These are phyloP conservation scores for Xiphydria camelus DNA, from an alignment of 2,888 invertebrate species.

Conservation along the genomic window DNA sequence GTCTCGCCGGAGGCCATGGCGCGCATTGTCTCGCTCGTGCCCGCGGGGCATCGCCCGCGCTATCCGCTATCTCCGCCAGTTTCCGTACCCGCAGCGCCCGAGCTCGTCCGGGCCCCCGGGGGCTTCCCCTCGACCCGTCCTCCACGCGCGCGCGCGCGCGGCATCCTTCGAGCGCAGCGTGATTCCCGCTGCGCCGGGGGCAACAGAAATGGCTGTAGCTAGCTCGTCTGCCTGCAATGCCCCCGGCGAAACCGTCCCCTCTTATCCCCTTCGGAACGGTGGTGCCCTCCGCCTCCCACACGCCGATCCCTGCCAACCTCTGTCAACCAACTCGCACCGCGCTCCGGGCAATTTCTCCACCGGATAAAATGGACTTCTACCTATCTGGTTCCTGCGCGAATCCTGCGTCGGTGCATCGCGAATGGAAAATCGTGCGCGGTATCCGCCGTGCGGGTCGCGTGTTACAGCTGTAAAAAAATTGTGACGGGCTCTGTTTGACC, in stretches of 20 bases:
- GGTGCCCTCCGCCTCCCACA: background rate
- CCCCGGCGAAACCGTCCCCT: constrained; percentile 28
- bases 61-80: constrained; percentile 45
- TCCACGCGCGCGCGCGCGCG: constrained; percentile 11
- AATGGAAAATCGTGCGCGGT: too few species aligned
- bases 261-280: background rate
- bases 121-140: constrained; percentile 18
- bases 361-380: constrained; percentile 23
- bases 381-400: too few species aligned
- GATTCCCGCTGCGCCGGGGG: constrained; percentile 41
- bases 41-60: constrained; percentile 22
- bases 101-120: constrained; percentile 25
- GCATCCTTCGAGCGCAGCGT: constrained; percentile 42
- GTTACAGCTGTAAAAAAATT: too few species aligned
- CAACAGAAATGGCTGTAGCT: constrained; percentile 44
- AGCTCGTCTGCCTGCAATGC: constrained; percentile 50
- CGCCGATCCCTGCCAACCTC: constrained; percentile 16
- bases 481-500: too few species aligned
- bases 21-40: constrained; percentile 35
- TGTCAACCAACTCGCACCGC: constrained; percentile 32
- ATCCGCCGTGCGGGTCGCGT: too few species aligned
- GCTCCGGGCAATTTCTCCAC: constrained; percentile 24
- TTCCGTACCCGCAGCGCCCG: constrained; percentile 46
- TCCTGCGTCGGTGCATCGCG: too few species aligned
- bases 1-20: constrained; percentile 32